Percentiles rank a stretch among this genome's conserved stretches.
Conservation (phyloP, 2,888 invertebrate species). For the Andrena bicolor region DNA sequence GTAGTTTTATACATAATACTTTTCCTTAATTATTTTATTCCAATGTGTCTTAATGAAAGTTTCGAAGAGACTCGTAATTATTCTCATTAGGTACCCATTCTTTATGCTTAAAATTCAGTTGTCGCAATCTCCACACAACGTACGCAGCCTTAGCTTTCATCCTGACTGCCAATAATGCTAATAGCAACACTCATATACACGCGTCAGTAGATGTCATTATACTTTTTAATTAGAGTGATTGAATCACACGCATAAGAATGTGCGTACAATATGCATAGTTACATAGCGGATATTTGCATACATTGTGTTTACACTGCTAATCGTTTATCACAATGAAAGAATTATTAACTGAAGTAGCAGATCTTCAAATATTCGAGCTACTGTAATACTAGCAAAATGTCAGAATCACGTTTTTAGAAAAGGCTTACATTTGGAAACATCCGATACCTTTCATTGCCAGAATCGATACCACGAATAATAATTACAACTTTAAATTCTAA, state of each 20-base stretch:
- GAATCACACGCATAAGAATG: not conserved
- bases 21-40: constrained; percentile 17
- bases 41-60: constrained; percentile 41
- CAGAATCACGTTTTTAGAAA: not conserved
- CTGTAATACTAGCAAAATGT: not conserved
- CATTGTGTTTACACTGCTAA: not conserved
- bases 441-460: not conserved
- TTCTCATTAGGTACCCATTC: not conserved
- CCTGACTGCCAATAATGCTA: not conserved
- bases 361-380: not conserved
- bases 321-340: not conserved
- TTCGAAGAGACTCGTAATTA: not conserved
- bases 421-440: not conserved
- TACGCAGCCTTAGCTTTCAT: not conserved
- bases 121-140: not conserved
- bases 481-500: not conserved
- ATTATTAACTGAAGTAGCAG: not conserved
- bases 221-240: constrained; percentile 15
- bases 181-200: not conserved
- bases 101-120: not conserved
- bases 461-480: not conserved
- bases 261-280: not conserved
- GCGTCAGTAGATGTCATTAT: not conserved
- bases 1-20: constrained; percentile 32
- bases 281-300: too few relatives aligned